These are phyloP conservation scores for Drosophila pachea DNA, from an alignment of 1,140 invertebrate species.

Conservation along the genomic window DNA sequence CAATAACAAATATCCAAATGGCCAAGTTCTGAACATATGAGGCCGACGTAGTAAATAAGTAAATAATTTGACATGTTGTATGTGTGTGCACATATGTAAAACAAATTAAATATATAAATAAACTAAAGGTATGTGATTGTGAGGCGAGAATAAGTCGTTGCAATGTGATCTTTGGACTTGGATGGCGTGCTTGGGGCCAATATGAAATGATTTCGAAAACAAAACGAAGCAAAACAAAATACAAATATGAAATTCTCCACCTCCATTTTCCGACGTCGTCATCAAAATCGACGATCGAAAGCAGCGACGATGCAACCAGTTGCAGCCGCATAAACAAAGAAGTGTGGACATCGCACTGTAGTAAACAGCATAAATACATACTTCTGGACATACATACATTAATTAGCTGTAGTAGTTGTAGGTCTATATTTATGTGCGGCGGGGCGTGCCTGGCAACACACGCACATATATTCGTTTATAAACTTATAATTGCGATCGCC, in stretches of 20 bases:
- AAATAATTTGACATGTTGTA: slow-evolving; percentile 8
- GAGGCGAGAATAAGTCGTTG: slow-evolving; percentile 1
- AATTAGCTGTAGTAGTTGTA: neutral
- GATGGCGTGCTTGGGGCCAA: slow-evolving; percentile 27
- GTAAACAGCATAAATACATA: slow-evolving; percentile 6
- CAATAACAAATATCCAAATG: slow-evolving; percentile 2
- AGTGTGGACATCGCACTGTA: slow-evolving; percentile 2
- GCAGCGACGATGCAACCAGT: slow-evolving; percentile 22
- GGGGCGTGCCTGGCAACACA: slow-evolving; percentile 1
- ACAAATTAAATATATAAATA: slow-evolving; percentile 4
- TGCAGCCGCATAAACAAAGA: slow-evolving; percentile 6
- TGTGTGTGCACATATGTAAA: neutral
- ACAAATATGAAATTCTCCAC: slow-evolving; percentile 6
- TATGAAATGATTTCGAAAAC: slow-evolving; percentile 34
- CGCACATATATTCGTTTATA: slow-evolving; percentile 5
- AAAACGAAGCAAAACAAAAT: slow-evolving; percentile 21
- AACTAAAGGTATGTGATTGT: neutral
- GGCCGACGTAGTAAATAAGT: neutral
- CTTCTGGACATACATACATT: neutral
- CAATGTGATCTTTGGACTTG: slow-evolving; percentile 56
- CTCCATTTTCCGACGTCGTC: slow-evolving; percentile 38
- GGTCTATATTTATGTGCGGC: slow-evolving; percentile 1
- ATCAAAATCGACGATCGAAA: slow-evolving; percentile 26
- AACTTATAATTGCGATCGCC: slow-evolving; percentile 50
- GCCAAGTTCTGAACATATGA: slow-evolving; percentile 2